Base-by-base conservation (phyloP, 2,797 vertebrate genomes). In the Choloepus didactylus region DNA sequence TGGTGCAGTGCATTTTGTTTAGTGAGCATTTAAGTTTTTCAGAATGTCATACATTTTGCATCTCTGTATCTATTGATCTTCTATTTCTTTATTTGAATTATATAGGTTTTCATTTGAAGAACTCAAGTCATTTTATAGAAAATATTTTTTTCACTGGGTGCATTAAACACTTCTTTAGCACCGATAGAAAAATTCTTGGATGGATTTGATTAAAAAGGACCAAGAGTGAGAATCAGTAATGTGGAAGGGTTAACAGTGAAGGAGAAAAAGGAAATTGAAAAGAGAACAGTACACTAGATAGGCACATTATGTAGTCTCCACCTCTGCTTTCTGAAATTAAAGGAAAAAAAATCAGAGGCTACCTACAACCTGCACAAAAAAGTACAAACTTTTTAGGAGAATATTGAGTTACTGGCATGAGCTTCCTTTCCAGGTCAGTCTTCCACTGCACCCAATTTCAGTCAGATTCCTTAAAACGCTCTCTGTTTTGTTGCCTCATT, bases 21-120 rank as follows among this genome's bases (percentile, higher is more conserved):
- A 96, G 91, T 96, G 85, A 97, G 77, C 15, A 83, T 16, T 21
- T 94, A 67, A 86, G 35, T 90, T 49, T 89, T 97, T 97, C 82
- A 92, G 19, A 64, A 6, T 83, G n/a, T 51, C 81, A 87, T 41
- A 91, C 29, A 84, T 91, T 44, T 73, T 38, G 15, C 16, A 95
- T 93, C 84, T 84, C 80, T 76, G 56, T 62, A 92, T 90, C n/a
- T 89, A 75, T 9, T 70, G 2, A 60, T 69, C 18, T 87, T 51
- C 2, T n/a, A 44, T 66, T 87, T 77, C 11, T 81, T 93, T 92
- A 86, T 59, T 91, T 89, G 54, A 93, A 86, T 91, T 92, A 25
- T 38, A 60, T 64, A 87, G 54, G 54, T 16, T 23, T 94, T 70
- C 27, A 51, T 73, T 87, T 84, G 66, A 82, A 87, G 94, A 89